Base-by-base conservation (phyloP, 2,113 vertebrate species). In the Oriolus oriolus region DNA sequence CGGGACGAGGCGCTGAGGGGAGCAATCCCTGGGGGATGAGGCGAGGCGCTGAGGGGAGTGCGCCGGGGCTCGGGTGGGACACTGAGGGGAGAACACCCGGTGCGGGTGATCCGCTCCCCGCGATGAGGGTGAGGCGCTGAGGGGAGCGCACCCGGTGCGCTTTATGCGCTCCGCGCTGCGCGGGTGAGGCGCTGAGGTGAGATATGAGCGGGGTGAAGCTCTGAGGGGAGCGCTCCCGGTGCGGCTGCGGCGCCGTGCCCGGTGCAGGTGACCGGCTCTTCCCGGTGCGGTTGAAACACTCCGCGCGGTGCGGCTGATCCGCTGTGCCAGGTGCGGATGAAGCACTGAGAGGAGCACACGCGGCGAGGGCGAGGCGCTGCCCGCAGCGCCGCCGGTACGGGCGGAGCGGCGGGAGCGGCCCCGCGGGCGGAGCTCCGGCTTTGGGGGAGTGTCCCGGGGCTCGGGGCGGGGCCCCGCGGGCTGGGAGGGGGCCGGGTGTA, bases 171-270 rank as follows among this genome's bases (percentile, higher is more conserved):
- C n/a, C n/a, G n/a, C n/a, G n/a, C n/a, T n/a, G n/a, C n/a, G n/a
- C n/a, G n/a, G n/a, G n/a, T n/a, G n/a, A n/a, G n/a, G n/a, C n/a
- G 9, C 7, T 11, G 31, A 23, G n/a, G 49, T 27, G 26, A 50
- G 50, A 22, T n/a, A n/a, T 31, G 31, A 56, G 31, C 20, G 8
- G 54, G 33, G 10, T 8, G 16, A 31, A 31, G 50, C 77, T 15
- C 41, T 2, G 30, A 79, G 28, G 14, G 11, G 23, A n/a, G 7
- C 59, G 39, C 53, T 39, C 8, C 2, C 11, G 6, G 12, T 0
- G 7, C 12, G 7, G 15, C 4, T 3, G 18, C 19, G 1, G 18
- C 49, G 35, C 47, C 3, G 16, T 11, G 19, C 47, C 10, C 30
- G 30, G 31, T 12, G 44, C 64, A 11, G 64, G 22, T 45, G 64